phyloP scores from a whole-genome alignment of 2,797 vertebrate species.

The Acomys russatus region DNA sequence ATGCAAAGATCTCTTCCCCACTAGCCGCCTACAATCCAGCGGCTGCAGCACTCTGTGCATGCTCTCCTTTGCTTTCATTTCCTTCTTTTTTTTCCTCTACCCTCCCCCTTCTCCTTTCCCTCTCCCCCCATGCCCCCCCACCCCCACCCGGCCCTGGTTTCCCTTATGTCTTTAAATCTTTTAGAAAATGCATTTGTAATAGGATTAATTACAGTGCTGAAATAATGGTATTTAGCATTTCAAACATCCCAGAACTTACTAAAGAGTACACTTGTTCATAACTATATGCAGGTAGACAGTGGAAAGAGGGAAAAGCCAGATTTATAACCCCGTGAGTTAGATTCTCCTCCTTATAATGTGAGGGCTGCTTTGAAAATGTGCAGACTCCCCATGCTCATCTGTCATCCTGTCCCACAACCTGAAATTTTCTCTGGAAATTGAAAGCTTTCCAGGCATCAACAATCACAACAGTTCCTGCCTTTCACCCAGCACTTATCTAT shows the following conservation, averaged over 20 bases:
- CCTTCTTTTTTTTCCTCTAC: neutral
- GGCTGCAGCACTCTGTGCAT: neutral
- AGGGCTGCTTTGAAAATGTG: neutral
- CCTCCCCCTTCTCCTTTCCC: neutral
- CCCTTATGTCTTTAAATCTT: neutral
- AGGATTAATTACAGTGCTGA: neutral
- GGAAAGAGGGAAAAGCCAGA: neutral
- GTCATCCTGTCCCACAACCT: neutral
- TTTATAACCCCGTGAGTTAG: neutral
- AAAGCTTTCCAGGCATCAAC: constrained; percentile 24
- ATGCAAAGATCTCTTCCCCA: constrained; percentile 21
- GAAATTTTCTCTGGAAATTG: constrained; percentile 32
- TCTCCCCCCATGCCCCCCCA: neutral
- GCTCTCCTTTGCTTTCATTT: neutral
- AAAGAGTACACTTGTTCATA: neutral
- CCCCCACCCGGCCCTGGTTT: neutral
- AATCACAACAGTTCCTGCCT: neutral
- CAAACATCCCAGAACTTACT: neutral
- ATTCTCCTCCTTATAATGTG: neutral
- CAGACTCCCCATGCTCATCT: neutral
- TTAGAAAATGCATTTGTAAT: constrained; percentile 36
- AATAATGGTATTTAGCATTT: neutral
- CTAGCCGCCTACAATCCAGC: neutral
- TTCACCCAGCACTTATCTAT: neutral
- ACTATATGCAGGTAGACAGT: neutral